Percentiles rank a stretch among this genome's conserved stretches.
These are phyloP conservation scores for Stigmatopora argus DNA, from an alignment of 2,113 vertebrate genomes.

Conservation along the genomic window DNA sequence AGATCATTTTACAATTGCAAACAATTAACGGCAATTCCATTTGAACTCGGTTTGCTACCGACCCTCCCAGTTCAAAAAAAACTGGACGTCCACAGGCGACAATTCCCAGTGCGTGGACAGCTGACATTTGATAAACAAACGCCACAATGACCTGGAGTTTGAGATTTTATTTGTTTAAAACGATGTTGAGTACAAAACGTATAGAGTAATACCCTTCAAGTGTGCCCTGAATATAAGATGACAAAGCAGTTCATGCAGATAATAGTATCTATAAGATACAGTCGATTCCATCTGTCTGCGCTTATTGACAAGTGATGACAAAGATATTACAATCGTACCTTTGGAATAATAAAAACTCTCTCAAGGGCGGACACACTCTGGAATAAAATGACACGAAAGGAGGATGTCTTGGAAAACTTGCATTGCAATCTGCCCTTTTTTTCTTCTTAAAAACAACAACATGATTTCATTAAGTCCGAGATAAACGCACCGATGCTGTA, in stretches of 20 bases:
- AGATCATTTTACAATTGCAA: too few species aligned
- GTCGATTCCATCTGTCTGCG: constrained; percentile 72
- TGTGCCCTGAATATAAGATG: constrained; percentile 85
- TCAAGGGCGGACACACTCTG: constrained; percentile 75
- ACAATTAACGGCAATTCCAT: too few species aligned
- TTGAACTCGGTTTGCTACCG: too few species aligned
- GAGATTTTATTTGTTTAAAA: constrained; percentile 93
- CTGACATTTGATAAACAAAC: neutral
- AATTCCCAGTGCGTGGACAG: too few species aligned
- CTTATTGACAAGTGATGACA: constrained; percentile 64
- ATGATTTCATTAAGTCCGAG: constrained; percentile 78
- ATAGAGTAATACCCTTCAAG: constrained; percentile 82
- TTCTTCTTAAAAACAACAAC: constrained; percentile 70
- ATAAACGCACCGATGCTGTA: constrained; percentile 70
- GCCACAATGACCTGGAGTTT: constrained; percentile 8
- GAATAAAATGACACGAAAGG: constrained; percentile 75
- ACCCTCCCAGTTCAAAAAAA: too few species aligned
- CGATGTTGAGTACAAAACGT: constrained; percentile 97
- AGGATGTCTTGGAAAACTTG: constrained; percentile 82
- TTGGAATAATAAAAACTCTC: constrained; percentile 82
- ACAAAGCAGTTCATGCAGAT: constrained; percentile 78
- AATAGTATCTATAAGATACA: constrained; percentile 99
- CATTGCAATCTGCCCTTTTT: constrained; percentile 92
- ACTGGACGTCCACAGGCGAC: too few species aligned
- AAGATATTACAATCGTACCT: constrained; percentile 83